phyloP scores from a whole-genome alignment of 37 sponge, comb jelly and placozoan species.

The Diacarnus erythraeanus region DNA sequence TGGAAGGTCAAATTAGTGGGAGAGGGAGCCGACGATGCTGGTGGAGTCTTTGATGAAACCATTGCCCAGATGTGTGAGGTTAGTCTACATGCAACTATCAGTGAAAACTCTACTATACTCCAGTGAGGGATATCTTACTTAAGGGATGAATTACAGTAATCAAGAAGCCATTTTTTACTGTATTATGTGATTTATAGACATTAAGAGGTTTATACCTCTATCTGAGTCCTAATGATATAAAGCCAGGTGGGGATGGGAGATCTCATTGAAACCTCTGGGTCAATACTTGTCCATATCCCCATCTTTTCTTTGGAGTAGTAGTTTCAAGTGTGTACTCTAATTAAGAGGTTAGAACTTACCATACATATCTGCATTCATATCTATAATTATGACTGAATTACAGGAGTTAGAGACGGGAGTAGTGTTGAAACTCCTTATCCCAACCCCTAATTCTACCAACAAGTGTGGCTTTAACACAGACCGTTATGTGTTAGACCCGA shows the following conservation, averaged over 20 bases:
- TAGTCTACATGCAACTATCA: background rate
- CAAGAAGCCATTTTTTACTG: background rate
- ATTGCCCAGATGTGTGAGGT: slow-evolving; percentile 86
- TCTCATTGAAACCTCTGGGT: too few relatives aligned
- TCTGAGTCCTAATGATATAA: too few relatives aligned
- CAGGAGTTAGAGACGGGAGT: slow-evolving; percentile 74
- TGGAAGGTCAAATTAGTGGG: slow-evolving; percentile 90
- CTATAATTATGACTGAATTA: too few relatives aligned
- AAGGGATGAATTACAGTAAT: too few relatives aligned
- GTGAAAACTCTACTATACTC: background rate
- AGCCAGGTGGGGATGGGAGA: too few relatives aligned
- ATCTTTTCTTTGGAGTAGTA: background rate
- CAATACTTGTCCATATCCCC: background rate
- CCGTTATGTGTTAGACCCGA: slow-evolving; percentile 81
- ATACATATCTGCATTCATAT: background rate
- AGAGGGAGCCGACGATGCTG: slow-evolving; percentile 95
- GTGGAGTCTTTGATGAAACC: slow-evolving; percentile 95
- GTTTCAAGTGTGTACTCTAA: background rate
- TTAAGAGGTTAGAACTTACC: background rate
- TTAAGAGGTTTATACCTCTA: too few relatives aligned
- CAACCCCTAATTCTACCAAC: slow-evolving; percentile 80
- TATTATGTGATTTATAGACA: too few relatives aligned
- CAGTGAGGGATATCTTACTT: background rate
- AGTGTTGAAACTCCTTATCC: slow-evolving; percentile 71
- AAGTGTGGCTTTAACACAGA: slow-evolving; percentile 85